A percentile compares a stretch with the other conserved stretches of the same genome.
These are phyloP conservation scores for Rallus crepitans DNA, from an alignment of 2,797 vertebrate species.

Conservation along the genomic window DNA sequence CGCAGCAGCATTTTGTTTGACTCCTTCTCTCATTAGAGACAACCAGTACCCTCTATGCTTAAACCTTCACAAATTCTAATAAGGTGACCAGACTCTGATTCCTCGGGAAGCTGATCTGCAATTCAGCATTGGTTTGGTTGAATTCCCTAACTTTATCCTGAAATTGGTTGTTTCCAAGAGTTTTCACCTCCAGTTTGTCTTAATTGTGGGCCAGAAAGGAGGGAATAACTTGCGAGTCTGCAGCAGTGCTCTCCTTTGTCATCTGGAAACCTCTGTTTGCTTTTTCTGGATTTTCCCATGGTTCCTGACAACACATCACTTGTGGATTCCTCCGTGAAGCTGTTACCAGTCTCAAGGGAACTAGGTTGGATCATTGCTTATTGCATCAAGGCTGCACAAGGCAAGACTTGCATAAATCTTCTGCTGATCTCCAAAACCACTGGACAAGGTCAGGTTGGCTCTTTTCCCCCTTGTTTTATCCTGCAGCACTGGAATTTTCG, in stretches of 20 bases:
- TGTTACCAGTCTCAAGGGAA: not conserved
- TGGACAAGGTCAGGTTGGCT: not conserved
- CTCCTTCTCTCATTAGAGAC: not conserved
- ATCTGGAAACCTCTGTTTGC: not conserved
- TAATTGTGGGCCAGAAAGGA: not conserved
- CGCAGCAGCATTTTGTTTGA: not conserved
- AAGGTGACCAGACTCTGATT: not conserved
- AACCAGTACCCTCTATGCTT: not conserved
- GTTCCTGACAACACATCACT: not conserved
- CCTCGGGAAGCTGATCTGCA: not conserved
- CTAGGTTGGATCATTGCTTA: not conserved
- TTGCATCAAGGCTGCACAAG: not conserved
- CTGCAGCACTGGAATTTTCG: not conserved
- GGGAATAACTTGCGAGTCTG: not conserved
- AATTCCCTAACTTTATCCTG: not conserved
- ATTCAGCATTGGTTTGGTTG: not conserved
- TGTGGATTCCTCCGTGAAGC: not conserved
- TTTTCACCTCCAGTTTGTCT: not conserved
- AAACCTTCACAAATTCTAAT: not conserved
- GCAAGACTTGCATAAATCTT: not conserved
- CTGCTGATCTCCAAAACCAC: not conserved
- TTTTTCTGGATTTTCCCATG: accelerated
- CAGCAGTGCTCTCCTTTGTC: not conserved
- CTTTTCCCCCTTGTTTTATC: not conserved
- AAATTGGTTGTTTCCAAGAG: not conserved